Evolutionary conservation across 1,140 invertebrate genomes (phyloP).

Genomic region (Chironomus tepperi): DNA sequence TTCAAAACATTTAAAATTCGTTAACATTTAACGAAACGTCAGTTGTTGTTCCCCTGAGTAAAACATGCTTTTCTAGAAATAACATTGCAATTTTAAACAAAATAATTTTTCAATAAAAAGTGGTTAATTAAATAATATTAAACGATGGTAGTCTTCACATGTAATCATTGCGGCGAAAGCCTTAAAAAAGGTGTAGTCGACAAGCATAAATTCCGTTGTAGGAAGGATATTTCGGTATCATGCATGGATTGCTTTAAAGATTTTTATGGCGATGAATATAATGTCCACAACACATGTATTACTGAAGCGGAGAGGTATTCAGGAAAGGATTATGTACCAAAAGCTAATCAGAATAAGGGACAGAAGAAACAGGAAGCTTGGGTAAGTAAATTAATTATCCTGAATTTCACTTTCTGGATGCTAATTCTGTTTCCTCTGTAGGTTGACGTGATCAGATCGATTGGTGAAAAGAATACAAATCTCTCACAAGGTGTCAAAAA

Average conservation of each 20-base stretch:
- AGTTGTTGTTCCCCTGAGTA: too few species aligned
- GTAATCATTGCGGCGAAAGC: slow-evolving; percentile 79
- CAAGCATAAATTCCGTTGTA: slow-evolving; percentile 73
- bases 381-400: slow-evolving; percentile 42
- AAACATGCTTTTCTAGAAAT: too few species aligned
- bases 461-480: slow-evolving; percentile 48
- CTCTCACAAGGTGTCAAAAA: slow-evolving; percentile 47
- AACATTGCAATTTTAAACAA: too few species aligned
- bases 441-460: slow-evolving; percentile 60
- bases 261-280: slow-evolving; percentile 69
- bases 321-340: slow-evolving; percentile 68
- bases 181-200: slow-evolving; percentile 86
- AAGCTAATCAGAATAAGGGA: slow-evolving; percentile 69
- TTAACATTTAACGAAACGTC: too few species aligned
- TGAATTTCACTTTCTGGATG: background rate
- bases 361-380: slow-evolving; percentile 84
- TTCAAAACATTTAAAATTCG: too few species aligned
- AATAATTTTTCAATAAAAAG: background rate
- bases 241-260: slow-evolving; percentile 90
- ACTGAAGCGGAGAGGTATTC: slow-evolving; percentile 86
- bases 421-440: background rate
- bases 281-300: slow-evolving; percentile 80
- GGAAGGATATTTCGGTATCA: slow-evolving; percentile 50
- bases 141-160: slow-evolving; percentile 85
- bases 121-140: slow-evolving; percentile 25